Evolutionary conservation across 1,140 invertebrate species (phyloP), one percentile per base, ranked within the genome.

Genomic region (Drosophila teissieri): DNA sequence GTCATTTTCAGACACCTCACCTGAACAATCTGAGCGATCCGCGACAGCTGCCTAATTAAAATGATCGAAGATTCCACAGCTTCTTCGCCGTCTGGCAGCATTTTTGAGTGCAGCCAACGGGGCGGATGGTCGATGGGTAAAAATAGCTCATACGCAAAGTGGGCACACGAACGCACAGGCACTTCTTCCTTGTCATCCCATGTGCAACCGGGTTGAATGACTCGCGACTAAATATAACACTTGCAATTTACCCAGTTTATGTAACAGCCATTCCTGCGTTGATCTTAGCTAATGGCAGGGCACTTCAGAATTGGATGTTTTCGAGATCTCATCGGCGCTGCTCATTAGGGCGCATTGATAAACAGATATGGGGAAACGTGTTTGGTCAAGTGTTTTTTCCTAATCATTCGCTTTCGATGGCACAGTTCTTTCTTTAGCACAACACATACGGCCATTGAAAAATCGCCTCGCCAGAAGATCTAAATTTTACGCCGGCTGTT

Each of bases 31-130:
- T 45, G 65, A 69, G 52, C 34, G 63, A 58, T 40, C 63, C 44
- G 45, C 53, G 78, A 86, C 78, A 86, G 83, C 82, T 86, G 82
- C 74, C 69, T 88, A 85, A 85, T 86, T 85, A 85, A 81, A 76
- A 74, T 67, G 54, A 86, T 85, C 64, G 76, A 63, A 80, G 54
- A 49, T 53, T 57, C 31, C 63, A 55, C 14, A 24, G 54, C 31
- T 65, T 27, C 49, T 27, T 40, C 19, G 52, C 34, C 46, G 49
- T 40, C 37, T 61, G 63, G 63, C 62, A 76, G 74, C 7, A 15
- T 56, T 31, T 61, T 63, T 40, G 49, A 17, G 49, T 36, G 15
- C 15, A 31, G 31, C 31, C 49, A 34, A 52, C 15, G 31, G 36
- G 19, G 15, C 37, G 46, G 37, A 10, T 55, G 19, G 72, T 60